A percentile compares a stretch with the other conserved stretches of the same genome.
Evolutionary conservation across 2,113 vertebrate species (phyloP).

Genomic region (Orientallactaga bullata): DNA sequence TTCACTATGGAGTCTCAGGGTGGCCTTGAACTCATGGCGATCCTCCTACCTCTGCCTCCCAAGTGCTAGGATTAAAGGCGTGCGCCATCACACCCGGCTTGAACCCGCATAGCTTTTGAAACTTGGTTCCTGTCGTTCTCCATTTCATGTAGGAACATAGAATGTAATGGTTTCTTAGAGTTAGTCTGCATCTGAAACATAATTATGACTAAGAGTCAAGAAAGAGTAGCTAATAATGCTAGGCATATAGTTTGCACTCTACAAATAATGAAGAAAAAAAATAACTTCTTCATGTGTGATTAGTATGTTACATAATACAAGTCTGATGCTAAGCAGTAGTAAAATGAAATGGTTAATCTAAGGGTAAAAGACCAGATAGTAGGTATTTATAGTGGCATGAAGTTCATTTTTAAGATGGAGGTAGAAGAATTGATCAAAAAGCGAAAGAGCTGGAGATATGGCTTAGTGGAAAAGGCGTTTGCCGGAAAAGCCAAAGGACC

Average conservation of each 20-base stretch:
- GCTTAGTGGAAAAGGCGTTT: no score
- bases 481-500: no score
- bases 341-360: conserved; percentile 8
- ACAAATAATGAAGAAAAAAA: conserved; percentile 34
- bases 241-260: not conserved
- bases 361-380: not conserved
- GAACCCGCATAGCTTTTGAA: conserved; percentile 1
- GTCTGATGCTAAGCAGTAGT: conserved; percentile 20
- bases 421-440: conserved; percentile 4
- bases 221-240: not conserved
- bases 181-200: not conserved
- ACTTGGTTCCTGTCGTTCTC: not conserved
- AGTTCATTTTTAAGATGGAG: conserved; percentile 5
- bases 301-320: not conserved
- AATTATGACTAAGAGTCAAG: not conserved
- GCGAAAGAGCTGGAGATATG: no score
- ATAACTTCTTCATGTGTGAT: not conserved
- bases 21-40: no score
- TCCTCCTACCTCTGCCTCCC: no score
- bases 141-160: not conserved
- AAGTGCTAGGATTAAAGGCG: no score
- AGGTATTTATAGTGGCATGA: not conserved
- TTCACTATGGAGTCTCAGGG: no score
- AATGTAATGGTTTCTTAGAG: conserved; percentile 21
- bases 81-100: no score